Percentiles rank a stretch among this genome's conserved stretches.
phyloP scores from a whole-genome alignment of 2,797 vertebrate genomes.

The Cuniculus paca region DNA sequence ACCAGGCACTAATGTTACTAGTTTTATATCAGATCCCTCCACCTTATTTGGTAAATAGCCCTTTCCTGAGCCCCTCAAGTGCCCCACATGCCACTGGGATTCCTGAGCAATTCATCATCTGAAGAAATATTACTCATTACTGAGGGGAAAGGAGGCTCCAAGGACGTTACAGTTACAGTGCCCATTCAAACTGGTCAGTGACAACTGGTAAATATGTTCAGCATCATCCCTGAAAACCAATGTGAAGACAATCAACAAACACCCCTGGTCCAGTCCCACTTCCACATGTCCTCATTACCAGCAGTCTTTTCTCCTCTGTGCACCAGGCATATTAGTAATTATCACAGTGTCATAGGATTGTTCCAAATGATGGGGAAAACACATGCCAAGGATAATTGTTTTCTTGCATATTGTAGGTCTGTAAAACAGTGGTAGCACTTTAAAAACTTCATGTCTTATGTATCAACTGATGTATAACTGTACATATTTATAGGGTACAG shows the following conservation, averaged over 20 bases:
- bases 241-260: not conserved
- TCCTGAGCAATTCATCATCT: not conserved
- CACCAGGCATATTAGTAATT: not conserved
- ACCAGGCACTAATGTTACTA: not conserved
- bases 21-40: not conserved
- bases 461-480: not conserved
- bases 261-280: not conserved
- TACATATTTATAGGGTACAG: not conserved
- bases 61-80: not conserved
- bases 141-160: not conserved
- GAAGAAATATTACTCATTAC: not conserved
- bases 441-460: not conserved
- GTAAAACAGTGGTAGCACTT: not conserved
- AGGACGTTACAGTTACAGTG: not conserved
- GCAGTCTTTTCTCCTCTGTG: not conserved
- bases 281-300: too few species aligned
- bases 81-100: fast-evolving
- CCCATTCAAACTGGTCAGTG: not conserved
- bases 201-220: too few species aligned
- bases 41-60: not conserved
- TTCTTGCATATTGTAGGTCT: not conserved
- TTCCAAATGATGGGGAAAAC: not conserved
- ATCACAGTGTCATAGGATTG: not conserved
- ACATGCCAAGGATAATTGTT: not conserved
- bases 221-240: not conserved